Percentiles rank a stretch among this genome's conserved stretches.
phyloP scores from a whole-genome alignment of 2,113 vertebrate species.

The Urocynchramus pylzowi region DNA sequence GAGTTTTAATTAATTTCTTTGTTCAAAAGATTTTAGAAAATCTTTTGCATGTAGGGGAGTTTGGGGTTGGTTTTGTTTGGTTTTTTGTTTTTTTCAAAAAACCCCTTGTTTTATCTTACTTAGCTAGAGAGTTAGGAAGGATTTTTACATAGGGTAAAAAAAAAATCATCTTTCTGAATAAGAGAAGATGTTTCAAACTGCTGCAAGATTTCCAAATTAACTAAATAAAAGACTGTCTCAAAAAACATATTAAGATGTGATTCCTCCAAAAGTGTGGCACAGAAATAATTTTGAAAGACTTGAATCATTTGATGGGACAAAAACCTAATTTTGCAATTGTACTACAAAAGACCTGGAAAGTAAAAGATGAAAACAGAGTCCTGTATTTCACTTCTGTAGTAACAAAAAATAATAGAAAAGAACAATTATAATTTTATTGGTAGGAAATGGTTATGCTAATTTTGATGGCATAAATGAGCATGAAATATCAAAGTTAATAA shows the following conservation, averaged over 20 bases:
- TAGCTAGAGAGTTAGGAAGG: neutral
- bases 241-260: neutral
- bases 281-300: neutral
- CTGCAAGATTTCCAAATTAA: neutral
- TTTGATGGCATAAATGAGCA: neutral
- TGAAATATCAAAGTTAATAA: neutral
- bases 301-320: neutral
- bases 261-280: neutral
- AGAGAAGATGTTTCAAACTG: neutral
- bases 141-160: neutral
- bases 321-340: neutral
- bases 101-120: neutral
- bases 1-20: neutral
- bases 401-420: neutral
- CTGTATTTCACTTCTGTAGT: neutral
- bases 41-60: neutral
- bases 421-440: neutral
- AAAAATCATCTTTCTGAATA: neutral
- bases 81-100: neutral
- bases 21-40: neutral
- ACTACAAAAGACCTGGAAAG: neutral
- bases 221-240: neutral
- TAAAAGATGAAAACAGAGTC: neutral
- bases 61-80: no score
- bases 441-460: conserved; percentile 3